phyloP scores from a whole-genome alignment of 2,113 vertebrate species.

The Silurus meridionalis region DNA sequence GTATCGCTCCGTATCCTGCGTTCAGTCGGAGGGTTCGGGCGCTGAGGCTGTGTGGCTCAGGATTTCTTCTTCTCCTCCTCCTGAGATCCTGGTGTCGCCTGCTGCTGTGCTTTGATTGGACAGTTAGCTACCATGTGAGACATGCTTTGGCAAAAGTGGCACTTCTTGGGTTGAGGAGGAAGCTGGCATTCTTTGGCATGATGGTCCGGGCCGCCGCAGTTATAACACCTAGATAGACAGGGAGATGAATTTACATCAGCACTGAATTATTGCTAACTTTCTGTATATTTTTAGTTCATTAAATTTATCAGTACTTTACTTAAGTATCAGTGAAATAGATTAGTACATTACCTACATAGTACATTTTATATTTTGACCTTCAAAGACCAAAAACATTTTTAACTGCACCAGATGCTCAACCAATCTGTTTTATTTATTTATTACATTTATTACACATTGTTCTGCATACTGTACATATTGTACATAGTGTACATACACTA shows the following conservation, averaged over 20 bases:
- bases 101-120: conserved; percentile 87
- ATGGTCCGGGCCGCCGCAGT: conserved; percentile 95
- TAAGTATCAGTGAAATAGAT: neutral
- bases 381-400: neutral
- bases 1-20: neutral
- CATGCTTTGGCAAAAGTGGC: conserved; percentile 96
- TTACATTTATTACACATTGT: too few relatives aligned
- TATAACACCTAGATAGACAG: conserved; percentile 83
- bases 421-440: too few relatives aligned
- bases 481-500: too few relatives aligned
- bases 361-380: neutral
- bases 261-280: neutral
- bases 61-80: conserved; percentile 76
- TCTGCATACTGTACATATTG: too few relatives aligned
- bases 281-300: neutral
- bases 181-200: conserved; percentile 98
- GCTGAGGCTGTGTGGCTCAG: conserved; percentile 63
- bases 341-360: neutral
- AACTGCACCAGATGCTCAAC: too few relatives aligned
- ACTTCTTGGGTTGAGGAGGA: conserved; percentile 96
- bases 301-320: neutral
- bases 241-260: neutral
- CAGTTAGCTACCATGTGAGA: conserved; percentile 95
- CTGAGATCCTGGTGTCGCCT: conserved; percentile 83
- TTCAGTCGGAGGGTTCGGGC: conserved; percentile 74